These are phyloP conservation scores for Drosophila pruinosa DNA, from an alignment of 1,140 invertebrate species.

Conservation along the genomic window DNA sequence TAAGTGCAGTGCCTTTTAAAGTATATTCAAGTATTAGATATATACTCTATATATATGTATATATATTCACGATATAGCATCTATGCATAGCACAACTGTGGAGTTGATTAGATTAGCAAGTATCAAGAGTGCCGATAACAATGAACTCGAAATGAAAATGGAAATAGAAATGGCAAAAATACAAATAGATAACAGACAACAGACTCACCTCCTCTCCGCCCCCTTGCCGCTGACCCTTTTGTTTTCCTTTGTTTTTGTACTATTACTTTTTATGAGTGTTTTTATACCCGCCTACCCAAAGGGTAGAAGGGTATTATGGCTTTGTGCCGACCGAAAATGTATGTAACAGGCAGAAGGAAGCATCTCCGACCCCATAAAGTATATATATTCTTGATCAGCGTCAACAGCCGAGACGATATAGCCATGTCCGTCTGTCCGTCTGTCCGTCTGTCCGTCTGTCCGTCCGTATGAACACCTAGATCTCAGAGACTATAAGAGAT, in stretches of 20 bases:
- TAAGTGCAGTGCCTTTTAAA: no score
- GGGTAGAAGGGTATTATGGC: no score
- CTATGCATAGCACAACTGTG: not conserved
- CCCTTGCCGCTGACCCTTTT: no score
- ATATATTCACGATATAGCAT: not conserved
- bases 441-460: no score
- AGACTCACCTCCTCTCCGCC: not conserved
- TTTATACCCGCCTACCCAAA: not conserved
- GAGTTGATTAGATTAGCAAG: constrained; percentile 19
- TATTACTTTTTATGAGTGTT: not conserved
- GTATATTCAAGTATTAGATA: not conserved
- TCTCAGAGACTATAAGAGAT: no score
- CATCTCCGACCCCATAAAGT: no score
- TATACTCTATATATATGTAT: not conserved
- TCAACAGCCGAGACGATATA: no score
- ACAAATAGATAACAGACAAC: not conserved
- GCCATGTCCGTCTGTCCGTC: no score
- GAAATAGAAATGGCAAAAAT: not conserved
- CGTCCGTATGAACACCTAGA: no score
- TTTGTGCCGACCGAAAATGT: no score
- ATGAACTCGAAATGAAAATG: constrained; percentile 9
- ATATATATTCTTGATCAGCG: no score
- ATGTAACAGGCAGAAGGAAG: no score
- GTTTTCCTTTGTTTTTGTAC: not conserved
- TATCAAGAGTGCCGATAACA: constrained; percentile 18